These are phyloP conservation scores for Lucilia sericata DNA, from an alignment of 1,140 invertebrate genomes.

Conservation along the genomic window DNA sequence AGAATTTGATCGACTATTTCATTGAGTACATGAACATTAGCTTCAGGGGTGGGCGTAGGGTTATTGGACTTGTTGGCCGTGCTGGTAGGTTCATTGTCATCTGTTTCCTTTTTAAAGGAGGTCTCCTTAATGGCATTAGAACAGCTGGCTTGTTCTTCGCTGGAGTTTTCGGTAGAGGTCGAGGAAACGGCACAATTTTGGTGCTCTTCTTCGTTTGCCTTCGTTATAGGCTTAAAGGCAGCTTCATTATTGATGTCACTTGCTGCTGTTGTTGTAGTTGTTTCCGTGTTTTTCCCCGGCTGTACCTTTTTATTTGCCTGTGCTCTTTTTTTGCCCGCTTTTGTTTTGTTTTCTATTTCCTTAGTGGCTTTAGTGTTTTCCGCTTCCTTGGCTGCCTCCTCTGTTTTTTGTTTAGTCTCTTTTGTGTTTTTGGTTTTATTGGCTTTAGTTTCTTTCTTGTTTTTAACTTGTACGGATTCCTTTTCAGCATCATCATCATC, in stretches of 20 bases:
- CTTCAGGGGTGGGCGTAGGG: constrained; percentile 25
- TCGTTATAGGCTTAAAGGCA: not conserved
- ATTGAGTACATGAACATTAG: constrained; percentile 22
- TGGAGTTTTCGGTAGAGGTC: not conserved
- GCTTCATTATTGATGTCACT: not conserved
- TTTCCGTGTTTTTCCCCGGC: not conserved
- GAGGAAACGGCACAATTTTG: constrained; percentile 42
- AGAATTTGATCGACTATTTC: constrained; percentile 46
- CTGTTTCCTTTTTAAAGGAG: not conserved
- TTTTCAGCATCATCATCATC: not conserved
- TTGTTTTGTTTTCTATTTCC: not conserved
- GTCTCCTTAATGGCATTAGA: not conserved
- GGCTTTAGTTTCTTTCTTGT: too few relatives aligned
- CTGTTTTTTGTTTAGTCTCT: not conserved
- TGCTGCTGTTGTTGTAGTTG: not conserved
- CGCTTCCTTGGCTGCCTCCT: not conserved
- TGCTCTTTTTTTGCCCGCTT: not conserved
- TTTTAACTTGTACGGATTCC: not conserved
- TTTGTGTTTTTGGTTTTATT: too few relatives aligned
- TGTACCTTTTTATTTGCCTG: not conserved
- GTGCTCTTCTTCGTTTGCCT: constrained; percentile 10
- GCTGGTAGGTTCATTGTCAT: constrained; percentile 18
- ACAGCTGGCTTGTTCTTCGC: not conserved
- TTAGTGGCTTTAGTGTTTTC: not conserved
- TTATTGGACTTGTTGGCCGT: constrained; percentile 22